phyloP scores from a whole-genome alignment of 2,113 vertebrate species.

The Heliornis fulica region DNA sequence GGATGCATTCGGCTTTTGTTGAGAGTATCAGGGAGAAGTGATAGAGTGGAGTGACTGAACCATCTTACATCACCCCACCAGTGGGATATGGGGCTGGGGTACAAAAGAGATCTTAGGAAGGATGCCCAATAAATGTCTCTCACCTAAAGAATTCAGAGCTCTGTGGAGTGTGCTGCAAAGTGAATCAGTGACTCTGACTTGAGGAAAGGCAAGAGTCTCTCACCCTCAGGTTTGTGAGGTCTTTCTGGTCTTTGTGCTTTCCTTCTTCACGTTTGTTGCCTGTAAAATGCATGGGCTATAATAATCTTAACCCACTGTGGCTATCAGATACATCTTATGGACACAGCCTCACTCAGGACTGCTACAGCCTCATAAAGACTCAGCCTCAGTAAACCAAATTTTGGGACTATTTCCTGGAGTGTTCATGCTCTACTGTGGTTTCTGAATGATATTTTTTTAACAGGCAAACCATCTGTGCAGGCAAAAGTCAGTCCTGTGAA shows the following conservation, averaged over 20 bases:
- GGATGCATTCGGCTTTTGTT: not conserved
- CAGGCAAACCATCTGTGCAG: not conserved
- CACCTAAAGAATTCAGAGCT: not conserved
- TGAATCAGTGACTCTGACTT: not conserved
- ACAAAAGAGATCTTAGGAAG: not conserved
- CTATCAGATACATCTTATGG: not conserved
- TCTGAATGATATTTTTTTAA: not conserved
- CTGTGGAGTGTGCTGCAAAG: not conserved
- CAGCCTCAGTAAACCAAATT: not conserved
- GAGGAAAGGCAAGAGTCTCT: not conserved
- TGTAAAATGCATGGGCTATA: not conserved
- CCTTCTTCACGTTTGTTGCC: not conserved
- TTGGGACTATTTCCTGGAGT: not conserved
- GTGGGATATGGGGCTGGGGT: not conserved
- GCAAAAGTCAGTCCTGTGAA: not conserved
- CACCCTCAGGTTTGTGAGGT: not conserved
- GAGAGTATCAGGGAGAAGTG: accelerated
- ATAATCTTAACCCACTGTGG: not conserved
- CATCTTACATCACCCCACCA: not conserved
- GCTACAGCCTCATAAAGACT: not conserved
- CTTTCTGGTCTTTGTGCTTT: not conserved
- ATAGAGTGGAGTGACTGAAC: not conserved
- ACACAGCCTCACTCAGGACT: not conserved
- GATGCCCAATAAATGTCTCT: not conserved
- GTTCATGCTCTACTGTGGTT: not conserved